Evolutionary conservation across 2,888 invertebrate species (phyloP), one percentile per base, ranked within the genome.

Genomic region (Trichogramma evanescens): DNA sequence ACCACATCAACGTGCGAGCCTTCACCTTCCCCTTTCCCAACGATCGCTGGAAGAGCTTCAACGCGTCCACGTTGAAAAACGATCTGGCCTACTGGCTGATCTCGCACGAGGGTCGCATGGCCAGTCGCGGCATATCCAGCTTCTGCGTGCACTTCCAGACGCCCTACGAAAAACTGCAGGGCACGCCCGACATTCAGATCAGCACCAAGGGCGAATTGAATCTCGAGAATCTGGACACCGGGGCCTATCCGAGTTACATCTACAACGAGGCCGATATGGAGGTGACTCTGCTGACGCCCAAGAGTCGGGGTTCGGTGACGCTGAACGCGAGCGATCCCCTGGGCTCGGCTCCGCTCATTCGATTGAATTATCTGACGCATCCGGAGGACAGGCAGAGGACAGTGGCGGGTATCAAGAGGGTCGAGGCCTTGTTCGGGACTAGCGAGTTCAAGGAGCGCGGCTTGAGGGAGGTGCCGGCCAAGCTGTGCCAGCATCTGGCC

Each of bases 181-280:
- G 84, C 62, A 84, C 85, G 68, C 88, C 92, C 0, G 90, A 93
- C 69, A 83, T 92, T 61, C 91, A 93, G 73, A 78, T 92, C 9
- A 88, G 91, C 7, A 79, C 70, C 80, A 40, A 67, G 61, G 63
- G 70, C 38, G 76, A 80, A 50, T 66, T 81, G 4, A 26, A 26
- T 26, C 26, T 26, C 42, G 42, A 1, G 26, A 46, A 5, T 56
- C 46, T 10, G 2, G 42, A 7, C 6, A 8, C 61, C 82, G 85
- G 86, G 10, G 73, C 80, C 41, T 78, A 81, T 54, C 86, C 88
- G 1, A 67, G 86, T 45, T 70, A 86, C 0, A 87, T 86, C 67
- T 87, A 86, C 63, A 80, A 84, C 67, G 84, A 84, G 0, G 67
- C 86, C 13, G 80, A 82, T 64, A 79, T 84, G 0, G 80, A 85